Conservation (phyloP, 37 sponge, comb jelly and placozoan species). For the Halichondria panicea region DNA sequence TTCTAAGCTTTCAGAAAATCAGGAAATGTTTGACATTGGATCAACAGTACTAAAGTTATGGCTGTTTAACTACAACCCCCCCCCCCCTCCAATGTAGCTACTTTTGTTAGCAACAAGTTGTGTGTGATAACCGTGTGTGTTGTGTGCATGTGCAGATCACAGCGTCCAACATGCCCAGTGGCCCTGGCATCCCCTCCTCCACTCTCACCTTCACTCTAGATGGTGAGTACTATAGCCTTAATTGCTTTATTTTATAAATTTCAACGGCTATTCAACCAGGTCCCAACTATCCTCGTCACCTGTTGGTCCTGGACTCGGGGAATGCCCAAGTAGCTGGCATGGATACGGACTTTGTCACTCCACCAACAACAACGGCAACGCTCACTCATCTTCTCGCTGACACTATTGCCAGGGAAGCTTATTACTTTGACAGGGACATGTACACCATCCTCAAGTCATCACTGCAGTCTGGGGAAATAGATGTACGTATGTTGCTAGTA, state of each 20-base stretch:
- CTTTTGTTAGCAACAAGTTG: not conserved
- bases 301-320: slow-evolving; percentile 1
- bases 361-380: not conserved
- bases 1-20: no score
- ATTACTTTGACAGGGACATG: slow-evolving; percentile 15
- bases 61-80: no score
- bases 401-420: slow-evolving; percentile 17
- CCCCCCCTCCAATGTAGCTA: not conserved
- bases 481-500: not conserved
- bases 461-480: slow-evolving; percentile 1
- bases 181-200: not conserved
- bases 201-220: not conserved
- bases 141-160: no score
- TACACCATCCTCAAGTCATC: slow-evolving; percentile 11
- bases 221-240: not conserved
- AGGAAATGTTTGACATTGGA: no score
- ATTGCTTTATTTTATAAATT: not conserved
- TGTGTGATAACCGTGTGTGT: not conserved
- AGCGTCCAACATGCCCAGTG: no score
- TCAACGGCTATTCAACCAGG: not conserved
- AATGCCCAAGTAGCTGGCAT: not conserved
- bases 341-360: not conserved
- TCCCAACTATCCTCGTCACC: slow-evolving; percentile 23
- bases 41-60: no score
- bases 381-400: slow-evolving; percentile 29